These are phyloP conservation scores for Lasioglossum oenotherae DNA, from an alignment of 2,888 invertebrate species.

Conservation along the genomic window DNA sequence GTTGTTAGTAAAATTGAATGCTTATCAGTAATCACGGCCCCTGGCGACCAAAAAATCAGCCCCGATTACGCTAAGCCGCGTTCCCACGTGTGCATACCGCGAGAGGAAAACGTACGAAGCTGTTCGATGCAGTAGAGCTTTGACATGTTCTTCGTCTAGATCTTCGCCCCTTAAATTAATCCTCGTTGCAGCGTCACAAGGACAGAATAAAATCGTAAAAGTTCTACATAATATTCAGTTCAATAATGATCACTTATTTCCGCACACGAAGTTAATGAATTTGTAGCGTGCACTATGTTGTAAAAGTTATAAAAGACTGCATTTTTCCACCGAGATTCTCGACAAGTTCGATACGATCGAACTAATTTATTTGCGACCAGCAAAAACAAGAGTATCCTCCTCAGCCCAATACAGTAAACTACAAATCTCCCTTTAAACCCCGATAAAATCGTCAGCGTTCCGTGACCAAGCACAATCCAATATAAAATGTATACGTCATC, in stretches of 20 bases:
- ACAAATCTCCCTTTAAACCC: not conserved
- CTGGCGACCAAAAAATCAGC: slow-evolving; percentile 38
- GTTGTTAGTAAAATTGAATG: slow-evolving; percentile 48
- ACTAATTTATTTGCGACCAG: not conserved
- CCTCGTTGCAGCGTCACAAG: not conserved
- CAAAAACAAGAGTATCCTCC: not conserved
- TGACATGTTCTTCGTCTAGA: not conserved
- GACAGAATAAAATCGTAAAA: not conserved
- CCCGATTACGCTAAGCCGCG: slow-evolving; percentile 28
- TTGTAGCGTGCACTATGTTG: no score
- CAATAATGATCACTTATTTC: not conserved
- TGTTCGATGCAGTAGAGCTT: not conserved
- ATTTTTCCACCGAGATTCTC: not conserved
- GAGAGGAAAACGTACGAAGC: slow-evolving; percentile 38
- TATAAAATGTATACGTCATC: not conserved
- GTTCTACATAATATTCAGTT: not conserved
- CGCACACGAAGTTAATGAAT: no score
- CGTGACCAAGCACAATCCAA: not conserved
- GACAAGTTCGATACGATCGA: not conserved
- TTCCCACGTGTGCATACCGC: slow-evolving; percentile 44
- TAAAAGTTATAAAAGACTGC: not conserved
- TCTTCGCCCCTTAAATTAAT: not conserved
- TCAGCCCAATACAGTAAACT: not conserved
- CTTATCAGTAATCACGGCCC: slow-evolving; percentile 43
- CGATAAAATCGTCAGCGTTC: not conserved